phyloP scores from a whole-genome alignment of 2,113 vertebrate species.

The Paramisgurnus dabryanus region DNA sequence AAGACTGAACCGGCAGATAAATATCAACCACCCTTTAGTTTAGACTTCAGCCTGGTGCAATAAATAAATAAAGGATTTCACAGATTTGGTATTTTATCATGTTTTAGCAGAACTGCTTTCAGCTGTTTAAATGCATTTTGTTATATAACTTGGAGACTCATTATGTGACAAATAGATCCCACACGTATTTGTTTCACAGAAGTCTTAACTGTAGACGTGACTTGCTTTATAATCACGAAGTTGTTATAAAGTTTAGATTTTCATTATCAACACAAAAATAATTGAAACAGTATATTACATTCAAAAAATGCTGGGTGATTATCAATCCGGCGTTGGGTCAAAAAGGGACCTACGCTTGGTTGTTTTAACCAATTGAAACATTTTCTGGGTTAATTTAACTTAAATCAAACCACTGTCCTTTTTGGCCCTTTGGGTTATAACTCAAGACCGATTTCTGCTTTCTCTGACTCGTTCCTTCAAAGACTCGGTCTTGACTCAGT shows the following conservation, averaged over 20 bases:
- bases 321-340: too few species aligned
- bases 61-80: constrained; percentile 2
- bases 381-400: too few species aligned
- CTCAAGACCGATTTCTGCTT: too few species aligned
- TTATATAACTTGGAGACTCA: background rate
- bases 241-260: background rate
- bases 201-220: background rate
- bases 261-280: too few species aligned
- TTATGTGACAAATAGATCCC: background rate
- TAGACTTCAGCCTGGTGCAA: background rate
- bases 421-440: too few species aligned
- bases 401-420: too few species aligned
- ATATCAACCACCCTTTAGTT: background rate
- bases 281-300: too few species aligned
- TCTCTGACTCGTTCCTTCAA: too few species aligned
- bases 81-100: background rate
- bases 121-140: constrained; percentile 1
- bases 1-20: constrained; percentile 11
- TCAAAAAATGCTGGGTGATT: too few species aligned
- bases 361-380: too few species aligned
- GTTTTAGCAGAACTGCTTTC: background rate
- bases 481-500: too few species aligned
- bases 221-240: background rate
- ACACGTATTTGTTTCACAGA: background rate
- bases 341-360: too few species aligned